Evolutionary conservation across 2,888 invertebrate species (phyloP), one percentile per base, ranked within the genome.

Genomic region (Cryptus viduatorius): DNA sequence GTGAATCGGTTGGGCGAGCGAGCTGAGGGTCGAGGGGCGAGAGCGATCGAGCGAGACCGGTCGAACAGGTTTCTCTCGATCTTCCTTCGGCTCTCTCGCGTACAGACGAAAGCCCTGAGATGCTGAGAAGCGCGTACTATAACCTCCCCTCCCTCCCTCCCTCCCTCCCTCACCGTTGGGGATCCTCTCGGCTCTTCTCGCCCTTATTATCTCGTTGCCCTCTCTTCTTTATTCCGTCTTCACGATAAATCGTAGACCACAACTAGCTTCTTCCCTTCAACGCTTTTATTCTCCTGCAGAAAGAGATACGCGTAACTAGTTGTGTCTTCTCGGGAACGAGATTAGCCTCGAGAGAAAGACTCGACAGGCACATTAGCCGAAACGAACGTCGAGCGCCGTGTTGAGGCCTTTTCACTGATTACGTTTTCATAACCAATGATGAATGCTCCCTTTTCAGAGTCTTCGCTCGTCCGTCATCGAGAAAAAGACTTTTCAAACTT

Each of bases 31-130:
- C 61, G 59, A 46, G 73, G 73, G 76, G n/a, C 69, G 37, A 44
- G 77, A 61, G 59, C 73, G 80, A 77, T 67, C 81, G 71, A 76
- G 79, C 56, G 84, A 84, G 82, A 93, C 93, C 92, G 92, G 93
- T 92, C 90, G 87, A 90, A 92, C 92, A 90, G 91, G 93, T 93
- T 92, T 91, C 89, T 89, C 89, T 88, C 89, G 88, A 78, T 81
- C 59, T 67, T 83, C 82, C 42, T 31, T 61, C 19, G 68, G 50
- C 65, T 61, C 72, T 64, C 76, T 64, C 59, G 59, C 3, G 91
- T 89, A 90, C 90, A 90, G 92, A 92, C 92, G 91, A 92, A 90
- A 91, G 91, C 88, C 90, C 37, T 8, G 37, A 37, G 37, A 37
- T 90, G 89, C 88, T 3, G 31, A 69, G 65, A 48, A 24, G 16